phyloP scores from a whole-genome alignment of 2,113 vertebrate genomes.

The Nicator chloris region DNA sequence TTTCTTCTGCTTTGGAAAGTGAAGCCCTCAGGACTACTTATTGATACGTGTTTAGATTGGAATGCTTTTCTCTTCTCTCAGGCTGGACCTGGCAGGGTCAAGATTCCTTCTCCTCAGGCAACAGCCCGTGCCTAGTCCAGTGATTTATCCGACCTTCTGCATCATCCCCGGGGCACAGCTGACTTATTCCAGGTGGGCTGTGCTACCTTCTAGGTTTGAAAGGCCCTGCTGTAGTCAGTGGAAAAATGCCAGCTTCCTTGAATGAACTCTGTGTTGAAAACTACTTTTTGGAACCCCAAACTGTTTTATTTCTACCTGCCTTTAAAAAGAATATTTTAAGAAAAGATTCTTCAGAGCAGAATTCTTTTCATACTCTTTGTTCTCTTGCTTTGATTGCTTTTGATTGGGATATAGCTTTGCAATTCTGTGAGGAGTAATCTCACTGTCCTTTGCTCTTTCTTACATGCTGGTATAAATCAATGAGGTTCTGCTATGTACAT shows the following conservation, averaged over 20 bases:
- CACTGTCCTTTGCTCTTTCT: conserved; percentile 33
- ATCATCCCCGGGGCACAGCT: neutral
- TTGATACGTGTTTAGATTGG: neutral
- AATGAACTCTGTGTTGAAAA: neutral
- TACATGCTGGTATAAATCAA: conserved; percentile 7
- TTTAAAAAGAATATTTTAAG: neutral
- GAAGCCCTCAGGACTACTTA: neutral
- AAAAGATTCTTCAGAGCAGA: neutral
- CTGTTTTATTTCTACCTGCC: neutral
- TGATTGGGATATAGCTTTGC: neutral
- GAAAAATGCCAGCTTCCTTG: neutral
- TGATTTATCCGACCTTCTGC: neutral
- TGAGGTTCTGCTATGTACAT: conserved; percentile 26
- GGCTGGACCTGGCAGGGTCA: neutral
- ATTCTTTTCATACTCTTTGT: neutral
- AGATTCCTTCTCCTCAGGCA: neutral
- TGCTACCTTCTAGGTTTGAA: neutral
- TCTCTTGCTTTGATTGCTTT: conserved; percentile 11
- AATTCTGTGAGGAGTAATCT: neutral
- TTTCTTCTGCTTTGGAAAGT: neutral
- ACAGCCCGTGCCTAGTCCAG: accelerated
- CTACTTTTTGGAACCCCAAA: neutral
- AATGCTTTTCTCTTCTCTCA: neutral
- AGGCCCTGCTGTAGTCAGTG: neutral
- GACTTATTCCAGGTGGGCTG: neutral